Percentiles rank a stretch among this genome's conserved stretches.
These are phyloP conservation scores for Nothocercus nigrocapillus DNA, from an alignment of 2,113 vertebrate genomes.

Conservation along the genomic window DNA sequence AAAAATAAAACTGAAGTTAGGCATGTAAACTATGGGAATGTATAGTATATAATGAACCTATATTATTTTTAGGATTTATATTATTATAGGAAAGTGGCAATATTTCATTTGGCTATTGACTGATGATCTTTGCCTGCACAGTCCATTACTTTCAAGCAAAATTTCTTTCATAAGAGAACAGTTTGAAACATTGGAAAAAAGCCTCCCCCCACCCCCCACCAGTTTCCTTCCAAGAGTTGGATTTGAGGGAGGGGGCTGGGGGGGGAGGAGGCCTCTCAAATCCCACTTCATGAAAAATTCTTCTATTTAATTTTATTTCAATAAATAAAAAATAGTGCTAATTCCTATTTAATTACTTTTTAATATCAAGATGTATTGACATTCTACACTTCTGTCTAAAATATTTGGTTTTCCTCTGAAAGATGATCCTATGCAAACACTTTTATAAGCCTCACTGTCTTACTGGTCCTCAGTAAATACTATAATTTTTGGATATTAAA, in stretches of 20 bases:
- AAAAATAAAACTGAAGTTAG: background rate
- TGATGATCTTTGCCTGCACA: background rate
- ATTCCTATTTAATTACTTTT: background rate
- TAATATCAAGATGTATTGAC: background rate
- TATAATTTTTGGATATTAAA: background rate
- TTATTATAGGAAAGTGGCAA: background rate
- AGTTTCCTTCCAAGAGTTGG: background rate
- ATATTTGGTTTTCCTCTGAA: background rate
- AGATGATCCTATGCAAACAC: background rate
- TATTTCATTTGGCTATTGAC: background rate
- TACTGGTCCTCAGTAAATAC: background rate
- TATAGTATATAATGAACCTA: background rate
- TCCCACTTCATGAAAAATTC: background rate
- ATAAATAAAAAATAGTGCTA: background rate
- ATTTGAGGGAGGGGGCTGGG: background rate
- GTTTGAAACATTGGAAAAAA: background rate
- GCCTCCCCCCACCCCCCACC: too few relatives aligned
- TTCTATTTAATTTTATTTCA: background rate
- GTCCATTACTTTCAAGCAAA: background rate
- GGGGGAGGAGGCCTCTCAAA: background rate
- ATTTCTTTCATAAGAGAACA: background rate
- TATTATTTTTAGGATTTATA: too few relatives aligned
- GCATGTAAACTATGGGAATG: rapidly evolving
- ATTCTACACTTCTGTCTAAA: background rate
- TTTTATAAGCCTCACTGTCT: background rate